Evolutionary conservation across 1,140 invertebrate genomes (phyloP).

Genomic region (Drosophila bipectinata): DNA sequence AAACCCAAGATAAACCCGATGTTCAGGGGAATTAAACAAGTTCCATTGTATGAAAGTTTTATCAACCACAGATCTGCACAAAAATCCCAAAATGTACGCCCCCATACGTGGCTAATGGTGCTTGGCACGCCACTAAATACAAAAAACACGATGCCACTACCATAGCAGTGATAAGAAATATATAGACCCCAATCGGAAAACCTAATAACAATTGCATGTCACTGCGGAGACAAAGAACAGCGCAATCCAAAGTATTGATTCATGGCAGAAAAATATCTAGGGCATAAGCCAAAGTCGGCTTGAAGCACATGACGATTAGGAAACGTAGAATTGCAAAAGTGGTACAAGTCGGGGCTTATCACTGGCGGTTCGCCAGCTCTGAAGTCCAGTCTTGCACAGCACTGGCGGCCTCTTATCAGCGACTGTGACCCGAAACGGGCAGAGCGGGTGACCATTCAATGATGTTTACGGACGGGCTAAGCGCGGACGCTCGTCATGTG

Average conservation of each 20-base stretch:
- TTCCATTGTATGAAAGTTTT: neutral
- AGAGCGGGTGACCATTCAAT: constrained; percentile 20
- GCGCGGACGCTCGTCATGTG: constrained; percentile 34
- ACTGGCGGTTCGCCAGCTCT: constrained; percentile 7
- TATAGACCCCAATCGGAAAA: neutral
- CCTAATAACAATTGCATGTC: neutral
- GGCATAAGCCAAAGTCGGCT: constrained; percentile 20
- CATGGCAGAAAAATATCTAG: constrained; percentile 1
- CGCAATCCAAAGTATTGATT: constrained; percentile 1
- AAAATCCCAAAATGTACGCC: constrained; percentile 25
- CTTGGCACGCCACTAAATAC: constrained; percentile 26
- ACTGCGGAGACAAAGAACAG: constrained; percentile 3
- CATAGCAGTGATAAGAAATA: neutral
- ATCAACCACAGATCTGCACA: constrained; percentile 28
- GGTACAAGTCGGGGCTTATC: constrained; percentile 22
- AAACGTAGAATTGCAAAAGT: constrained; percentile 26
- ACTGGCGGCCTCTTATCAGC: constrained; percentile 28
- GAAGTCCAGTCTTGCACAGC: constrained; percentile 1
- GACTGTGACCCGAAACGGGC: constrained; percentile 14
- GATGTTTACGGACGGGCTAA: constrained; percentile 45
- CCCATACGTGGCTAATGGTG: constrained; percentile 29
- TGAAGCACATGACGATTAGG: constrained; percentile 32
- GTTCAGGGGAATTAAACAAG: neutral
- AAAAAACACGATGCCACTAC: neutral
- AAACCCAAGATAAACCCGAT: neutral